Base-by-base conservation (phyloP, 2,797 vertebrate species). In the Coccyzus lansbergi region DNA sequence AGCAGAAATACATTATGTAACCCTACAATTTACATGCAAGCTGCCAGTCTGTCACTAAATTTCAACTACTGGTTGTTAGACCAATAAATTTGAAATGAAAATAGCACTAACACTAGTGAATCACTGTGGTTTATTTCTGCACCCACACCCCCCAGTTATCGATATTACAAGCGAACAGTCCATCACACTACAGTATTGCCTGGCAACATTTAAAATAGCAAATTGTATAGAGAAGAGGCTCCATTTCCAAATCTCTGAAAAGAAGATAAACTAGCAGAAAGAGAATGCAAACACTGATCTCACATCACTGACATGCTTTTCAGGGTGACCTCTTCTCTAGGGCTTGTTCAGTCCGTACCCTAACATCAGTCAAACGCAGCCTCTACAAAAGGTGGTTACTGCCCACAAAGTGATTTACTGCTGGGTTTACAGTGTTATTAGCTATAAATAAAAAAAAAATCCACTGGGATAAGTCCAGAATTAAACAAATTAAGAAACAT, bases 401-500 rank as follows among this genome's bases (percentile, higher is more conserved):
- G 56, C 81, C 60, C 71, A 83, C 60, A 24, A 76, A 92, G 60
- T 51, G 28, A 46, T 86, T 69, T 79, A 34, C 40, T 38, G 25
- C 36, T 75, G 53, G 56, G 26, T 93, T 94, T 90, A 94, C 49
- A 69, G 40, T 51, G 60, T 62, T 83, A 92, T 56, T 64, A 68
- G 53, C 48, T 85, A 80, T 89, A 77, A 83, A 78, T 74, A 58
- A 93, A 34, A 83, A 64, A 90, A 88, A 83, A 12, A 12, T 71
- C 62, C 51, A 77, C 36, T 65, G 64, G 52, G 28, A 84, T 70
- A 87, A 91, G 26, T 17, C 19, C 34, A 71, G 53, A 92, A 89
- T 87, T 60, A 94, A 87, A 93, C 40, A 90, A 83, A 85, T 82
- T 72, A 92, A 86, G 46, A 55, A 64, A 88, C 4, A 3, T 53